Percentiles rank a stretch among this genome's conserved stretches.
These are phyloP conservation scores for Thamnophis sirtalis DNA, from an alignment of 2,113 vertebrate species.

Conservation along the genomic window DNA sequence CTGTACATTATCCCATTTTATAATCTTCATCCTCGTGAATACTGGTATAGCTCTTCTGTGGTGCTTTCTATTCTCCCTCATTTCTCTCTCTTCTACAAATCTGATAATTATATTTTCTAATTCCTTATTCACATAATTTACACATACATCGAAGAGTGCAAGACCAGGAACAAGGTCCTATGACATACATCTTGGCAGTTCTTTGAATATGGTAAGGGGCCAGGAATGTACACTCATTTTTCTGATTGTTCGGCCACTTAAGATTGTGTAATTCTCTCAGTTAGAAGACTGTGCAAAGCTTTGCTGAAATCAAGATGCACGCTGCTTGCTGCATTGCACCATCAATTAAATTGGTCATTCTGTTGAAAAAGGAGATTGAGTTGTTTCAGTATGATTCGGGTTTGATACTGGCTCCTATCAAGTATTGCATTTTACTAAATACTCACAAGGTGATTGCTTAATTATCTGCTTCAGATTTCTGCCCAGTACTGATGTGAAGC, in stretches of 20 bases:
- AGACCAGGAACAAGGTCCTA: background rate
- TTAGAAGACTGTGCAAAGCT: background rate
- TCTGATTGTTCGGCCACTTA: background rate
- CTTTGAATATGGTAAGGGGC: background rate
- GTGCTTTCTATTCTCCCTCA: too few species aligned
- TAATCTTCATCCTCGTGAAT: too few species aligned
- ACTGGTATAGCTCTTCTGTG: too few species aligned
- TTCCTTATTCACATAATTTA: background rate
- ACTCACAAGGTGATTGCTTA: background rate
- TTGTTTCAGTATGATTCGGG: background rate
- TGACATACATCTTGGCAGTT: background rate
- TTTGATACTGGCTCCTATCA: background rate
- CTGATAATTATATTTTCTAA: too few species aligned
- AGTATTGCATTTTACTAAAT: background rate
- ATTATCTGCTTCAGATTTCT: background rate
- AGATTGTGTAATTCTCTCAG: background rate
- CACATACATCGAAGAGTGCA: background rate
- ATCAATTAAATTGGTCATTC: background rate
- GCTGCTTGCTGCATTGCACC: background rate
- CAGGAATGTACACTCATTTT: background rate
- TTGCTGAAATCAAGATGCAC: background rate
- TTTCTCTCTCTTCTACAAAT: too few species aligned
- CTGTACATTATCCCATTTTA: too few species aligned
- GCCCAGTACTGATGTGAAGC: background rate
- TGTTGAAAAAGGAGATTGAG: background rate